Conservation (phyloP, 2,888 invertebrate species). For the Mongoloraphidia duomilia region DNA sequence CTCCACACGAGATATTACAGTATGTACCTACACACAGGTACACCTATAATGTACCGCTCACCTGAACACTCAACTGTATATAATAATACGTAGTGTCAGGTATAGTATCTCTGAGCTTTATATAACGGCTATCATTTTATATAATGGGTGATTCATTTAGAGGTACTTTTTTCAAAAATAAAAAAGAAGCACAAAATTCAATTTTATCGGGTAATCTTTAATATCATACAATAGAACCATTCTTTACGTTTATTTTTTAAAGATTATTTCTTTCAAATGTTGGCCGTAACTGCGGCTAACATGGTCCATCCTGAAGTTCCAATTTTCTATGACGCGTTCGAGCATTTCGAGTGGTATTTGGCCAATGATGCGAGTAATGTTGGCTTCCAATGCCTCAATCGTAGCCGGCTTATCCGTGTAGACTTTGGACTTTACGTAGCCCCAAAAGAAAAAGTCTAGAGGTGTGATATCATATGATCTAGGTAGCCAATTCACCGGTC, state of each 20-base stretch:
- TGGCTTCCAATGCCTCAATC: neutral
- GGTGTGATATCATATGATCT: neutral
- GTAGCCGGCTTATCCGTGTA: neutral
- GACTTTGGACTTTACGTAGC: neutral
- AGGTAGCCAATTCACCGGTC: neutral
- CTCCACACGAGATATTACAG: too few species aligned
- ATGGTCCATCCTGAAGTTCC: slow-evolving; percentile 4
- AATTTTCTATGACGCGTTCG: slow-evolving; percentile 2
- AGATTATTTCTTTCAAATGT: slow-evolving; percentile 6
- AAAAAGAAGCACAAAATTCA: too few species aligned
- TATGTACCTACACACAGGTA: too few species aligned
- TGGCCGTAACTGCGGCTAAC: slow-evolving; percentile 5
- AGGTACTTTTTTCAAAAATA: neutral
- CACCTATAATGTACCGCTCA: too few species aligned
- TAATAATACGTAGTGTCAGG: too few species aligned
- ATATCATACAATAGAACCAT: neutral
- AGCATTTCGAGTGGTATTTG: too few species aligned
- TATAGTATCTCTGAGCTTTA: too few species aligned
- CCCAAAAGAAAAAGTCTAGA: neutral
- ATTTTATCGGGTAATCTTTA: too few species aligned
- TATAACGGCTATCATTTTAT: too few species aligned
- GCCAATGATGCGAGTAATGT: neutral
- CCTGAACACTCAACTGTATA: too few species aligned
- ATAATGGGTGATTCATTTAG: neutral
- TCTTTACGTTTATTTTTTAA: slow-evolving; percentile 4